These are phyloP conservation scores for Scopus umbretta DNA, from an alignment of 2,113 vertebrate species.

Conservation along the genomic window DNA sequence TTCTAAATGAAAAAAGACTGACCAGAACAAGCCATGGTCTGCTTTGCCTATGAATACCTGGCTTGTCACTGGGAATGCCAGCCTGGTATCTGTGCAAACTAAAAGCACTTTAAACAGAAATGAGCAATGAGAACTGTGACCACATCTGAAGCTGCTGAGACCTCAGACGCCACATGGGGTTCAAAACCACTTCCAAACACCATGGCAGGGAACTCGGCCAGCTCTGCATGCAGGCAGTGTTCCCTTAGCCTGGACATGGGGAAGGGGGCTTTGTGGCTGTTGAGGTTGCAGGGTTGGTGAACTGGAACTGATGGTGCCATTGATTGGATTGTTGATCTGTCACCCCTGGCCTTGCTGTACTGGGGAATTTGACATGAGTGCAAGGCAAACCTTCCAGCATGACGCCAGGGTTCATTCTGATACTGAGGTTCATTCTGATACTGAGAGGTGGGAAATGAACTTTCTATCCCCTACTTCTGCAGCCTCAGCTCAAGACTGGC, in stretches of 20 bases:
- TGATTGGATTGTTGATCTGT: fast-evolving
- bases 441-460: neutral
- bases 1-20: neutral
- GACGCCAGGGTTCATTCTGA: neutral
- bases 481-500: neutral
- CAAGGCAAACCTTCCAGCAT: neutral
- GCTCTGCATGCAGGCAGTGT: neutral
- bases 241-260: neutral
- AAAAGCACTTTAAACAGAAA: neutral
- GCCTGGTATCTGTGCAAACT: neutral
- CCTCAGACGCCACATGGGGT: fast-evolving
- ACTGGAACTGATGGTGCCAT: neutral
- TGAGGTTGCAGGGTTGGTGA: neutral
- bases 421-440: neutral
- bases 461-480: neutral
- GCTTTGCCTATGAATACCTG: neutral
- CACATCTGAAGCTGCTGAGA: neutral
- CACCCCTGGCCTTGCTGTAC: neutral
- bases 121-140: neutral
- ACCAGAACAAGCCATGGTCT: neutral
- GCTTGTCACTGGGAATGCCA: neutral
- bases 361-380: neutral
- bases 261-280: neutral
- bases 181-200: neutral
- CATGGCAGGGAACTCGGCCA: fast-evolving